phyloP scores from a whole-genome alignment of 2,888 invertebrate genomes.

The Lottia gigantea region DNA sequence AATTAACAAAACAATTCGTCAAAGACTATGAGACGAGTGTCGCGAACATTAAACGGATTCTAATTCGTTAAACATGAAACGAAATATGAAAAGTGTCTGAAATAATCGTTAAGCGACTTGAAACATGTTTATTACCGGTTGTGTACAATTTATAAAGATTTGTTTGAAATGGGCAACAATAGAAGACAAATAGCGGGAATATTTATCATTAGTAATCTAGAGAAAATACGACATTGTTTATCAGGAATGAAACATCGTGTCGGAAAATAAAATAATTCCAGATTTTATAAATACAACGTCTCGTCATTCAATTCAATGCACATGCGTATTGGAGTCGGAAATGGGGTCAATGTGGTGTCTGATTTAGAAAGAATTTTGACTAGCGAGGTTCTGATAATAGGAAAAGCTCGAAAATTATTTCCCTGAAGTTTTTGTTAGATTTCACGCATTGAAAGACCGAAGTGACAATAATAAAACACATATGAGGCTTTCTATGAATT shows the following conservation, averaged over 20 bases:
- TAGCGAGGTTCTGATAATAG: background rate
- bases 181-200: background rate
- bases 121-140: too few species aligned
- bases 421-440: conserved; percentile 1
- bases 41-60: background rate
- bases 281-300: conserved; percentile 3
- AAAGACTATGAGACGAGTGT: too few species aligned
- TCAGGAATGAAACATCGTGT: background rate
- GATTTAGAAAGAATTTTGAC: background rate
- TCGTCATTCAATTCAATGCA: conserved; percentile 6
- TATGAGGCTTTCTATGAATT: background rate
- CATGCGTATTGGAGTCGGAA: conserved; percentile 6
- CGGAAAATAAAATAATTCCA: background rate
- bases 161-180: background rate
- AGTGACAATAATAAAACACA: background rate
- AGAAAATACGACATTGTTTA: background rate
- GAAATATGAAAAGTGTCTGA: background rate
- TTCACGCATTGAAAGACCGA: background rate
- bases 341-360: background rate
- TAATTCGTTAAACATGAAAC: background rate
- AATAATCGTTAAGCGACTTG: background rate
- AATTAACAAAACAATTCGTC: too few species aligned
- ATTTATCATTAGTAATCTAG: background rate
- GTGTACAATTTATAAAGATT: background rate
- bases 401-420: background rate